Base-by-base conservation (phyloP, 2,888 invertebrate genomes). In the Orchesella flavescens region DNA sequence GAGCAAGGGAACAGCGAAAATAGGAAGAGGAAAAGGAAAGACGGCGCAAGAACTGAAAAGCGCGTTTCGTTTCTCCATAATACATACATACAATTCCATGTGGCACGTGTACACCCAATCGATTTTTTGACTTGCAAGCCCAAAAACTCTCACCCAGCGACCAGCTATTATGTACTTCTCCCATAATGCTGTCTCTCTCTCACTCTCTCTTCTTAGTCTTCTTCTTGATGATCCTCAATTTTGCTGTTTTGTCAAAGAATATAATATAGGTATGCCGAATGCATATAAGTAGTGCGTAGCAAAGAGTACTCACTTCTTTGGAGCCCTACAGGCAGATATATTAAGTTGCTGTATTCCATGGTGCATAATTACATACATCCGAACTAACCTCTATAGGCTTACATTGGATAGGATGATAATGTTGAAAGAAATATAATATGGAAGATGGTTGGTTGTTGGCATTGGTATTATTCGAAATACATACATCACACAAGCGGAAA, bases 91-190 rank as follows among this genome's bases (percentile, higher is more conserved):
- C 15, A 23, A n/a, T 63, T 83, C 83, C 76, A 71, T 69, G 82
- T 72, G 77, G 81, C 84, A 84, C 84, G 84, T 84, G 84, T 82
- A 65, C 72, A 46, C 81, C 77, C 77, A 73, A 84, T 84, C 84
- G 84, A 84, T 84, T 84, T 84, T 75, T 84, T 82, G 66, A 68
- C 53, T 63, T 59, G 61, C 15, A 61, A 72, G 53, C 71, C 63
- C 17, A 63, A 76, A 66, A 76, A 44, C 73, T 69, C 69, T 69
- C 69, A 69, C 69, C 53, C 49, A 59, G 43, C 55, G 15, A 61
- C 61, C 61, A 71, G 7, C 55, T 55, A 61, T 59, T 73, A 61
- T 73, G 59, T 19, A n/a, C 61, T 73, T 59, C 55, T 71, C 24
- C 59, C 44, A 59, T 57, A 57, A 13, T 53, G 71, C 34, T 34